Base-by-base conservation (phyloP, 1,140 invertebrate species). In the Eciton burchellii region DNA sequence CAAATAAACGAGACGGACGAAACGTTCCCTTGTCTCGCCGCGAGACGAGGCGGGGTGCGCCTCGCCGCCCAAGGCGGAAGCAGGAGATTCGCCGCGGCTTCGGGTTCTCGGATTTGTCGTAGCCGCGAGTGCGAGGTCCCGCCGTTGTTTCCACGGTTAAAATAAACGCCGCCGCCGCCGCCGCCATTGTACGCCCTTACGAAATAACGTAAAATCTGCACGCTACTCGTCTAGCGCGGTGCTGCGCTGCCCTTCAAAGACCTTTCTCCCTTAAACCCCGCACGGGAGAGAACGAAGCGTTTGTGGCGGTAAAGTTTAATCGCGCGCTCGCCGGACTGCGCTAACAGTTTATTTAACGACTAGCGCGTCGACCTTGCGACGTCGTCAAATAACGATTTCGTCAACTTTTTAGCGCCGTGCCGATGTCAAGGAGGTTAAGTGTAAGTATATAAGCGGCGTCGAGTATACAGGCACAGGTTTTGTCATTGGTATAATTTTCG, bases 61-160 rank as follows among this genome's bases (percentile, higher is more conserved):
- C 56, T 79, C 43, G 70, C 16, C 72, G 72, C 72, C 57, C 63
- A 57, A 79, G 74, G 35, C 52, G 49, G 63, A 79, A 63, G 68
- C 49, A 70, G 2, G n/a, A 70, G 63, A 79, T 79, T 47, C 52
- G 74, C 24, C 56, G 72, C 56, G 45, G 68, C 54, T 82, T 74
- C 59, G 76, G 45, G 76, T 82, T 82, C 79, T 56, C 47, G 70
- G 71, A 82, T 82, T 82, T 76, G 79, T 82, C 71, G 71, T 73
- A 29, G 26, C 12, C 45, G 35, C 60, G 70, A 56, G 52, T 19
- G 74, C 63, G 63, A 68, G 12, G 63, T 79, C 74, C 43, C 21
- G 21, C 14, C 74, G 63, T 49, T 79, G 74, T 62, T 74, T 76
- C 71, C 35, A 63, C 71, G 70, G 70, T 82, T 74, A 82, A 76